These are phyloP conservation scores for Zoanthus solanderi DNA, from an alignment of 92 coral and sea anemone species.

Conservation along the genomic window DNA sequence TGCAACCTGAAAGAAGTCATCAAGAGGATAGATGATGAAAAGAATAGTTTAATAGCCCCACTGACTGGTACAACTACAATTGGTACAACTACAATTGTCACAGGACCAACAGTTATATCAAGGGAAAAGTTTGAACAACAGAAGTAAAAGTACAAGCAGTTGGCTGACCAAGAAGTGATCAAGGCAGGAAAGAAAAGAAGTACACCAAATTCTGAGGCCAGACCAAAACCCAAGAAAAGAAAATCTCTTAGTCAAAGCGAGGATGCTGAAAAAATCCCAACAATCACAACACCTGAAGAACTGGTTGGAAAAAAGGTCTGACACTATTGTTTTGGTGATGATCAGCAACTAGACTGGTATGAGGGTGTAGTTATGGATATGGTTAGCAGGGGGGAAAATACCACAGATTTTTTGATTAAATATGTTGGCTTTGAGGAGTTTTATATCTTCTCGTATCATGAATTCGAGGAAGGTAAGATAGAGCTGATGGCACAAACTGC, in stretches of 20 bases:
- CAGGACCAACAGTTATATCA: slow-evolving; percentile 19
- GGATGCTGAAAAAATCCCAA: not conserved
- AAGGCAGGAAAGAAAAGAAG: slow-evolving; percentile 38
- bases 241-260: not conserved
- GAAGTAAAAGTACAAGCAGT: slow-evolving; percentile 26
- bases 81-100: not conserved
- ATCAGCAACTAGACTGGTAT: slow-evolving; percentile 42
- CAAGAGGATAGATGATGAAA: slow-evolving; percentile 9
- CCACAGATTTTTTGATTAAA: slow-evolving; percentile 34
- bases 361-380: slow-evolving; percentile 45
- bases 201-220: not conserved
- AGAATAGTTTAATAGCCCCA: slow-evolving; percentile 13
- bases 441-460: slow-evolving; percentile 29
- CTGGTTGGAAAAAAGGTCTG: slow-evolving; percentile 33
- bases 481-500: not conserved
- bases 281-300: slow-evolving; percentile 13
- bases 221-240: slow-evolving; percentile 24
- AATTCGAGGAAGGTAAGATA: slow-evolving; percentile 35
- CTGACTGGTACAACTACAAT: not conserved
- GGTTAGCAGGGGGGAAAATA: not conserved
- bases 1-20: slow-evolving; percentile 21
- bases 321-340: slow-evolving; percentile 41
- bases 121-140: slow-evolving; percentile 7
- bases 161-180: slow-evolving; percentile 28
- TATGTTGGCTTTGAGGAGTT: slow-evolving; percentile 38